These are phyloP conservation scores for Cnemophilus loriae DNA, from an alignment of 2,113 vertebrate genomes.

Conservation along the genomic window DNA sequence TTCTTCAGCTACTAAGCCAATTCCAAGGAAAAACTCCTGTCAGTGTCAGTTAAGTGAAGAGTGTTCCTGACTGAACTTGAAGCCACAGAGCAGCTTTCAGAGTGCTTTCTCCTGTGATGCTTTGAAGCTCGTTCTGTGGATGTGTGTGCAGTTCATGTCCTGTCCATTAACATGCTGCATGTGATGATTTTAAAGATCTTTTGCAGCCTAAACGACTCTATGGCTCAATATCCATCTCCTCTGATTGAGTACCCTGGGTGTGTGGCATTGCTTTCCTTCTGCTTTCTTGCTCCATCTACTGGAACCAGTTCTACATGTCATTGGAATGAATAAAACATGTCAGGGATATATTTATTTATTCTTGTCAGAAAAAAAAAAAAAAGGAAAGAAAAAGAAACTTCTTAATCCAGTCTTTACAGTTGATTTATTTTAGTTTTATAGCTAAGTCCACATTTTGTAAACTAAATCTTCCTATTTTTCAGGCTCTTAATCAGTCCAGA, in stretches of 20 bases:
- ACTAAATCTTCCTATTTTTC: neutral
- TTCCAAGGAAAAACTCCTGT: slow-evolving; percentile 26
- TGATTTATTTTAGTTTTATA: neutral
- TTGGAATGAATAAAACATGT: neutral
- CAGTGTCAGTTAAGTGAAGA: neutral
- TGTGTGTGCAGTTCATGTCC: neutral
- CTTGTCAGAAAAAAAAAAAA: neutral
- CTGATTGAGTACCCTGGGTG: neutral
- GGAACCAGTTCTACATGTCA: neutral
- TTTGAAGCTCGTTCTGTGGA: neutral
- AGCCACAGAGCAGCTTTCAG: neutral
- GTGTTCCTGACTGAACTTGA: neutral
- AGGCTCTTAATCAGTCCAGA: neutral
- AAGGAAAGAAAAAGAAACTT: neutral
- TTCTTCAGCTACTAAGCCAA: slow-evolving; percentile 16
- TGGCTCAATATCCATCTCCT: neutral
- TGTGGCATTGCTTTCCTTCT: neutral
- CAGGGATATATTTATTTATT: neutral
- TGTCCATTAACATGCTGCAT: neutral
- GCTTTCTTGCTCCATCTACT: slow-evolving; percentile 51
- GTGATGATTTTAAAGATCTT: neutral
- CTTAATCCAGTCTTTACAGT: neutral
- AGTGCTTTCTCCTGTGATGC: neutral
- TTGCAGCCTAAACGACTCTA: neutral
- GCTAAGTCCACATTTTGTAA: neutral